phyloP scores from a whole-genome alignment of 1,140 invertebrate species.

The Agraylea sexmaculata region DNA sequence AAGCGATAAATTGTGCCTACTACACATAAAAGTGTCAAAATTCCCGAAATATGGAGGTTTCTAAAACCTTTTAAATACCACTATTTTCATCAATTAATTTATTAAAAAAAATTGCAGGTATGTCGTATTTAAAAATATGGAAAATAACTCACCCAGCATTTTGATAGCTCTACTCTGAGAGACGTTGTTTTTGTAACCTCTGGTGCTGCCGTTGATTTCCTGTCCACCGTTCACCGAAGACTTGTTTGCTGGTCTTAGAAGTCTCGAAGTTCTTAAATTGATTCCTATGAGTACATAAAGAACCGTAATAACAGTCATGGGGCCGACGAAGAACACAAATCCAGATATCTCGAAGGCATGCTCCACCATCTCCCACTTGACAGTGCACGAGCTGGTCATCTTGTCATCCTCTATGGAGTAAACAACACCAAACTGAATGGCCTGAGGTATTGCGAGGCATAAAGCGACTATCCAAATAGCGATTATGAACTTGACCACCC shows the following conservation, averaged over 20 bases:
- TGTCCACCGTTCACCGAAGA: conserved; percentile 28
- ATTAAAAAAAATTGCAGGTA: background rate
- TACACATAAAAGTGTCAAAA: background rate
- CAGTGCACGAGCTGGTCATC: conserved; percentile 40
- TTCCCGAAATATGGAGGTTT: background rate
- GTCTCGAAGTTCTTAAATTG: conserved; percentile 43
- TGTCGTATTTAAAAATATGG: background rate
- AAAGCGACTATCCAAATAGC: conserved; percentile 60
- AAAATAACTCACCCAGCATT: conserved; percentile 47
- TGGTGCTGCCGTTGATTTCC: conserved; percentile 27
- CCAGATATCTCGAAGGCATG: conserved; percentile 62
- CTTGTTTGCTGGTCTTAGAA: conserved; percentile 32
- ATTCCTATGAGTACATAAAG: conserved; percentile 60
- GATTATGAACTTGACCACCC: conserved; percentile 58
- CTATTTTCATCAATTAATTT: background rate
- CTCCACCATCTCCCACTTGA: conserved; percentile 41
- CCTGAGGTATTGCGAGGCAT: conserved; percentile 67
- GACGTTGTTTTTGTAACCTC: conserved; percentile 39
- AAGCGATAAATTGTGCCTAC: background rate
- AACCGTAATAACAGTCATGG: conserved; percentile 62
- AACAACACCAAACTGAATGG: conserved; percentile 61
- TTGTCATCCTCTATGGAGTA: conserved; percentile 33
- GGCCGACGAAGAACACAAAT: conserved; percentile 65
- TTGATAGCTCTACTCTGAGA: conserved; percentile 48
- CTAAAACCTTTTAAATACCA: background rate